Evolutionary conservation across 92 coral and sea anemone genomes (phyloP), one percentile per base, ranked within the genome.

Genomic region (Parazoanthus atlanticus): DNA sequence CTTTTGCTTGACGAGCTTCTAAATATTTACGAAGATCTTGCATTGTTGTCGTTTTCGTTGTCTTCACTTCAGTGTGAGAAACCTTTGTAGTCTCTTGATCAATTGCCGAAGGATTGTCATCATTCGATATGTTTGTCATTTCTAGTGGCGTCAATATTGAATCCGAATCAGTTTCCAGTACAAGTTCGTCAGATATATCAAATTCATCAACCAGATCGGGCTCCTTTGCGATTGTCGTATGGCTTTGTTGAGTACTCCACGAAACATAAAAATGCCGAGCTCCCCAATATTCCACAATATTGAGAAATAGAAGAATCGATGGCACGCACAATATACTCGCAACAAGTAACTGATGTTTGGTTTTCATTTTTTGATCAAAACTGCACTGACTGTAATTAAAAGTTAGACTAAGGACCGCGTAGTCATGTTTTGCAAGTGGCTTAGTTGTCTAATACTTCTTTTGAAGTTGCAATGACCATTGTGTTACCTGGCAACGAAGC

Each of bases 271-370:
- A 28, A 46, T 47, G 29, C 8, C 65, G 34, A 84, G 69, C 13
- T 84, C 40, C 6, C 78, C 87, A 46, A 17, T 84, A 6, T 40
- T 82, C 71, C 49, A 46, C 21, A 69, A 25, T 11, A 23, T 26
- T 32, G n/a, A 84, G 28, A 70, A 70, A 43, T 19, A 84, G 87
- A 21, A 84, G 26, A 30, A 70, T 70, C 4, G 78, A 70, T 29
- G 77, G 77, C 11, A 84, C 8, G 28, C 87, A 84, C 40, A 36
- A 40, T 29, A 84, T 23, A 19, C 77, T 30, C 13, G 23, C 32
- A 84, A 52, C 65, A 12, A 72, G 9, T 8, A 84, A 70, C 19
- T 29, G 43, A 10, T 41, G 28, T 84, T 84, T 84, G 38, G 36
- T 6, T 71, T 70, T 69, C 87, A 84, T 82, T 8, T 41, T 43